Percentiles rank a stretch among this genome's conserved stretches.
Evolutionary conservation across 2,797 vertebrate species (phyloP).

Genomic region (Graptemys geographica): DNA sequence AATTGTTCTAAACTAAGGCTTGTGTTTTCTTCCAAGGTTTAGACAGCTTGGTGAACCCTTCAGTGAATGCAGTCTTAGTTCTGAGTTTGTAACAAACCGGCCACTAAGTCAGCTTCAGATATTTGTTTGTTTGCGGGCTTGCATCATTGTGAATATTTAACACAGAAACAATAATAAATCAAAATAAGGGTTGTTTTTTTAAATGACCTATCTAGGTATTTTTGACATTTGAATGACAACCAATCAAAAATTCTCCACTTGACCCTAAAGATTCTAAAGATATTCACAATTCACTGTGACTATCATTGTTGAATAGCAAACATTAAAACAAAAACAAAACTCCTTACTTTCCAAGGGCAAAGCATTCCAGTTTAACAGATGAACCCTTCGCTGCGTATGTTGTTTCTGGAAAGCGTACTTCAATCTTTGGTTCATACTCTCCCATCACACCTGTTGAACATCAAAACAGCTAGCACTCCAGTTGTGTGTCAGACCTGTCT

Average conservation of each 20-base stretch:
- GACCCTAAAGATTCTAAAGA: neutral
- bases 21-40: neutral
- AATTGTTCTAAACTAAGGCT: neutral
- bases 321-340: conserved; percentile 2
- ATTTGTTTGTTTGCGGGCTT: fast-evolving
- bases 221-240: neutral
- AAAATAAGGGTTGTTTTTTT: neutral
- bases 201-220: neutral
- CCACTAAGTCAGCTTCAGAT: neutral
- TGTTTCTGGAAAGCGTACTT: conserved; percentile 93
- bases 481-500: conserved; percentile 52
- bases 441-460: conserved; percentile 93
- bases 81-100: neutral
- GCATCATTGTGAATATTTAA: neutral
- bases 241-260: neutral
- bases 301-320: conserved; percentile 2
- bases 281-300: neutral
- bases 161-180: neutral
- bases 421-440: conserved; percentile 97
- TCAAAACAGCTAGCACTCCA: conserved; percentile 72
- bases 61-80: neutral
- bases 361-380: conserved; percentile 80
- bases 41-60: neutral
- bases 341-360: conserved; percentile 85
- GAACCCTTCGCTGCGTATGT: conserved; percentile 89